phyloP scores from a whole-genome alignment of 2,888 invertebrate genomes.

The Pharmacophagus antenor region DNA sequence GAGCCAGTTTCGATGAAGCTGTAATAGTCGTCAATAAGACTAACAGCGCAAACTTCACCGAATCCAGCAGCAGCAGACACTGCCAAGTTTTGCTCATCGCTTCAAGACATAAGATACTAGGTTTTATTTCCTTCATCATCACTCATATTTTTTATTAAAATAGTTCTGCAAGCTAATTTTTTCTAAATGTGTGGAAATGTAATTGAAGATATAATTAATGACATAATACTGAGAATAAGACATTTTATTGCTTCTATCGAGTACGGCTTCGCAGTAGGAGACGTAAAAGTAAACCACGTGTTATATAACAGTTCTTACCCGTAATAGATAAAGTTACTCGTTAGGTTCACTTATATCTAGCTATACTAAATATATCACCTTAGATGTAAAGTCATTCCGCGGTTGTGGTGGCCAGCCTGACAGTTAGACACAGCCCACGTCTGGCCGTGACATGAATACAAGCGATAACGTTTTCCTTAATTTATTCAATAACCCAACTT shows the following conservation, averaged over 20 bases:
- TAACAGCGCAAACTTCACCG: no score
- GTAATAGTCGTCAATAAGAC: no score
- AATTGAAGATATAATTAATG: neutral
- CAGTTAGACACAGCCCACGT: slow-evolving; percentile 20
- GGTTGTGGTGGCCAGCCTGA: slow-evolving; percentile 17
- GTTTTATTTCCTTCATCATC: no score
- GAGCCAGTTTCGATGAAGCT: no score
- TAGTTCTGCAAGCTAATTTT: no score
- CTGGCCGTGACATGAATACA: slow-evolving; percentile 26
- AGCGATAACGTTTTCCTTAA: slow-evolving; percentile 28
- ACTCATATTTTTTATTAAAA: no score
- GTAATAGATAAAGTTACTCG: slow-evolving; percentile 15
- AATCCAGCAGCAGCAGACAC: no score
- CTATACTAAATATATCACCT: neutral
- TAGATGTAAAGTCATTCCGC: slow-evolving; percentile 8
- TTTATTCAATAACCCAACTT: slow-evolving; percentile 1
- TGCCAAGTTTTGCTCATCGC: no score
- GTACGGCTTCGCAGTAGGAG: slow-evolving; percentile 23
- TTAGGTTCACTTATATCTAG: slow-evolving; percentile 4
- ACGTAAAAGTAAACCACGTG: slow-evolving; percentile 13
- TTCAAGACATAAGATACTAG: no score
- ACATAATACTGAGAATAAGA: slow-evolving; percentile 39
- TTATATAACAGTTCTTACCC: slow-evolving; percentile 20
- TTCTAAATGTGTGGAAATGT: no score
- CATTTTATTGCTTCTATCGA: slow-evolving; percentile 6